Base-by-base conservation (phyloP, 2,888 invertebrate species). In the Plebejus anna region DNA sequence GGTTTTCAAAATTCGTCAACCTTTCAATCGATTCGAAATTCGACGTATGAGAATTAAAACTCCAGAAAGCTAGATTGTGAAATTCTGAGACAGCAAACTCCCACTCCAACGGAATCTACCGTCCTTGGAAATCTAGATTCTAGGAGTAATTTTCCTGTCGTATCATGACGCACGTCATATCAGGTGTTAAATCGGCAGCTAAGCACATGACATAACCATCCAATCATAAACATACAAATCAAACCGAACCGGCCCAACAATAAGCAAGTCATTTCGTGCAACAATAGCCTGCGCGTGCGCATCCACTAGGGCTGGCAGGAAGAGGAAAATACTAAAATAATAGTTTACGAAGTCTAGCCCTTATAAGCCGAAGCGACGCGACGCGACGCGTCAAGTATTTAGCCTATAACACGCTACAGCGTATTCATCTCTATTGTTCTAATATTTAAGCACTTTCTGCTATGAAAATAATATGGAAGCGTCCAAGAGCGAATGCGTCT, bases 141-240 rank as follows among this genome's bases (percentile, higher is more conserved):
- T 16, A 51, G 42, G 7, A 55, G 4, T n/a, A 57, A n/a, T n/a
- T 57, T n/a, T 57, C n/a, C 6, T n/a, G 57, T 13, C 16, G 57
- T 57, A 22, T 59, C 22, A 59, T 57, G n/a, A 59, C 22, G 57
- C 61, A 61, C 28, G 22, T 9, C 11, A 9, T 5, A 61, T 61
- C 28, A 28, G 61, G 4, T 61, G 61, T 61, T 61, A 28, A 61
- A 61, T 28, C 22, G 61, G 28, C 22, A 61, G 61, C 22, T 1
- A 7, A 7, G n/a, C 61, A 61, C 28, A 61, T 61, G 61, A 66
- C 66, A 66, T 66, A 66, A 66, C 36, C 66, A 66, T 66, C 66
- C 32, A 66, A 32, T 66, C 11, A 36, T 13, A 66, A 32, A 66
- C 66, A 66, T 66, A 66, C 66, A 36, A 66, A 66, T 36, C 36